Percentiles rank a stretch among this genome's conserved stretches.
These are phyloP conservation scores for Spermophilus dauricus DNA, from an alignment of 2,113 vertebrate species.

Conservation along the genomic window DNA sequence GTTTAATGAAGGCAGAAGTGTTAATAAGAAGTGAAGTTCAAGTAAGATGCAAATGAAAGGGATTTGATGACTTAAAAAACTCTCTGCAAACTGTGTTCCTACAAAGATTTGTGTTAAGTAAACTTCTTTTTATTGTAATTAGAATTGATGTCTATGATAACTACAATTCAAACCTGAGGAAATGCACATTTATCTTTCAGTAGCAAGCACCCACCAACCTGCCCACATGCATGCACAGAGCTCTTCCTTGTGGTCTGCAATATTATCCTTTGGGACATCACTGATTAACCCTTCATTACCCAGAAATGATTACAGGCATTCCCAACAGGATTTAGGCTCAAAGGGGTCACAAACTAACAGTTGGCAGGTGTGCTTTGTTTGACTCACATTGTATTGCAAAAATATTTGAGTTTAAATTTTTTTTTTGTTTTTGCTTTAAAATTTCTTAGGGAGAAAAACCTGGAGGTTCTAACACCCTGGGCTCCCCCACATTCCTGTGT, in stretches of 20 bases:
- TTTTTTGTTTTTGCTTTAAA: not conserved
- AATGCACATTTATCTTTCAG: not conserved
- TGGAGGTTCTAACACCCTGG: not conserved
- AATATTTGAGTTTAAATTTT: not conserved
- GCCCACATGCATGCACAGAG: rapidly evolving
- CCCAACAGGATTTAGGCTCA: not conserved
- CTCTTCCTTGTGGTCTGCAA: not conserved
- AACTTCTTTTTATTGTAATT: not conserved
- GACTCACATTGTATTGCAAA: not conserved
- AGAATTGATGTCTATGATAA: rapidly evolving
- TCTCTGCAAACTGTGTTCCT: not conserved
- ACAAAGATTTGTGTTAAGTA: not conserved
- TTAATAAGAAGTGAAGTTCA: not conserved
- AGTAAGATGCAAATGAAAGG: not conserved
- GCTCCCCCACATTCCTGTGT: not conserved
- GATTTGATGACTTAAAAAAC: not conserved
- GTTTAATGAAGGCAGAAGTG: conserved; percentile 19
- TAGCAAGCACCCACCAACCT: not conserved
- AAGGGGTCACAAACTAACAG: not conserved
- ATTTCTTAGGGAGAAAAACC: not conserved
- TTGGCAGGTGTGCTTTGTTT: not conserved
- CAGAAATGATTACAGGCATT: not conserved
- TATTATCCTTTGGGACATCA: not conserved
- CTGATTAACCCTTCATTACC: not conserved
- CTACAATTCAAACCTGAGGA: not conserved